These are phyloP conservation scores for Lordiphosa fenestrarum DNA, from an alignment of 2,888 invertebrate species.

Conservation along the genomic window DNA sequence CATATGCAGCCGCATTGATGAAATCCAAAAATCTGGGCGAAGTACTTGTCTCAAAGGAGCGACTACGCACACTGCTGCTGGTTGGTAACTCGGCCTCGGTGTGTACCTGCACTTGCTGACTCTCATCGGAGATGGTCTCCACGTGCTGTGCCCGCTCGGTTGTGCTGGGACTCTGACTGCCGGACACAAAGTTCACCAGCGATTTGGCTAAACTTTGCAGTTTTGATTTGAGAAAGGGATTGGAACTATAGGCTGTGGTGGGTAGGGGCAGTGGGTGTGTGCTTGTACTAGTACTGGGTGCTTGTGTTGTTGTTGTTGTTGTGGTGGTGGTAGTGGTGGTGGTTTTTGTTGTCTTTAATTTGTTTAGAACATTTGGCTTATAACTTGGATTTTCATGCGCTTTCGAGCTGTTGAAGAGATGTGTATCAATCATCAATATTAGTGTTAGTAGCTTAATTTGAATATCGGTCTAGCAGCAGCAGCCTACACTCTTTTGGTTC, in stretches of 20 bases:
- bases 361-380: slow-evolving; percentile 62
- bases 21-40: slow-evolving; percentile 54
- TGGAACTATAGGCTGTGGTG: slow-evolving; percentile 44
- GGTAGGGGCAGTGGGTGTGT: slow-evolving; percentile 32
- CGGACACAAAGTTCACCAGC: slow-evolving; percentile 47
- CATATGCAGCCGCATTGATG: slow-evolving; percentile 60
- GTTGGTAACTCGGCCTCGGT: slow-evolving; percentile 49
- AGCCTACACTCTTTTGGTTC: slow-evolving; percentile 33
- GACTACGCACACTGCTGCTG: slow-evolving; percentile 30
- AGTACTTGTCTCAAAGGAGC: slow-evolving; percentile 49
- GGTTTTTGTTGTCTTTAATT: slow-evolving; percentile 53
- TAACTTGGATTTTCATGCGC: slow-evolving; percentile 74
- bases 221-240: slow-evolving; percentile 62
- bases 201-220: slow-evolving; percentile 52
- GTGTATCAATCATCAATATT: slow-evolving; percentile 69
- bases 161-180: slow-evolving; percentile 39
- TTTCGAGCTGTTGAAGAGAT: slow-evolving; percentile 78
- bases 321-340: slow-evolving; percentile 40
- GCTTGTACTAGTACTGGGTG: slow-evolving; percentile 36
- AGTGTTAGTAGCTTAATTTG: slow-evolving; percentile 63
- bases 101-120: slow-evolving; percentile 69
- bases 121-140: slow-evolving; percentile 72
- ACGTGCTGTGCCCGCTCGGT: slow-evolving; percentile 32
- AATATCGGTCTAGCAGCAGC: slow-evolving; percentile 1
- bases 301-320: slow-evolving; percentile 35